Evolutionary conservation across 2,797 vertebrate species (phyloP), one percentile per base, ranked within the genome.

Genomic region (Centropyge bicolor): DNA sequence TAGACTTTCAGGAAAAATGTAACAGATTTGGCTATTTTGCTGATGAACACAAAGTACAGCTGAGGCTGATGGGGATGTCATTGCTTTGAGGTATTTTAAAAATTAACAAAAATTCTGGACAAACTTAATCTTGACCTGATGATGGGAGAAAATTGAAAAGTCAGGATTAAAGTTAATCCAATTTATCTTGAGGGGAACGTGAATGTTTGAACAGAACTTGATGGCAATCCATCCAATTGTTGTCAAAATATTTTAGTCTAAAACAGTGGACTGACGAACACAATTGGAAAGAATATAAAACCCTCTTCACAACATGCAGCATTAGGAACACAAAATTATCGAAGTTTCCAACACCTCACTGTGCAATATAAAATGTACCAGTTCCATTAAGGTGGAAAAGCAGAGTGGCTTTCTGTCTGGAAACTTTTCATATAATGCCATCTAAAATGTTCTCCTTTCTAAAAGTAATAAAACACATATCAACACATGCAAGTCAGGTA

Each of bases 401-500:
- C 19, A 14, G n/a, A 5, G 17, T 10, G 11, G 43, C 41, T 64
- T 66, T 31, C 27, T 31, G 27, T 31, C 27, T 31, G 27, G 48
- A 40, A 43, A 19, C 10, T 20, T 56, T 43, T 27, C 8, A 52
- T 60, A 3, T 36, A n/a, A 57, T 13, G 10, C 14, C 3, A 17
- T 12, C 22, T 54, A 1, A 14, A 31, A 31, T 31, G 27, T 31
- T 31, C 27, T 31, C 4, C 27, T 31, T 24, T 12, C 3, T 40
- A 16, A 45, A 31, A 38, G 16, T 41, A 64, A 55, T 38, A 16
- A 73, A 67, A 59, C 3, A 72, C 62, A 67, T 13, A 65, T 22
- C 11, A 20, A 73, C 38, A 31, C 55, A 76, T 65, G 16, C 14
- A 56, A 31, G 16, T 43, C 10, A 43, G 40, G 78, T 13, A 61